These are phyloP conservation scores for Diorhabda sublineata DNA, from an alignment of 1,140 invertebrate genomes.

Conservation along the genomic window DNA sequence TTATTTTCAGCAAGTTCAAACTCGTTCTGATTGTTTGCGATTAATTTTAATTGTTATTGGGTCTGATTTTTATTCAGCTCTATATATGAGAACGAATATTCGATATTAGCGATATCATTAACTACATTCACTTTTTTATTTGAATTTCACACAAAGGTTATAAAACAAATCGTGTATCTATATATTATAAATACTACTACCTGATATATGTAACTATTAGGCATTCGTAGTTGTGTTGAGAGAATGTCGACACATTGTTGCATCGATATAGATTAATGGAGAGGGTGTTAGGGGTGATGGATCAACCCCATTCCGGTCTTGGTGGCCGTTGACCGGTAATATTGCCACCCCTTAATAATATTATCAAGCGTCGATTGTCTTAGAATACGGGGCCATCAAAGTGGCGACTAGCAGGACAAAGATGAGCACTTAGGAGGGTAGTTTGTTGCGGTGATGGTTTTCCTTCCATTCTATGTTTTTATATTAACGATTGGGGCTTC, in stretches of 20 bases:
- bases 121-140: too few species aligned
- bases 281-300: constrained; percentile 20
- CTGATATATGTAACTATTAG: neutral
- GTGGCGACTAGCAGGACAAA: constrained; percentile 27
- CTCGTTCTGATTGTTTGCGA: too few species aligned
- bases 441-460: constrained; percentile 33
- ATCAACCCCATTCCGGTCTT: constrained; percentile 26
- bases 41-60: too few species aligned
- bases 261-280: constrained; percentile 37
- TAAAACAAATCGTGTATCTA: too few species aligned
- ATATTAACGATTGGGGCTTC: constrained; percentile 33
- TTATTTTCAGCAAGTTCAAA: too few species aligned
- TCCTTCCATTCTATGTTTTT: constrained; percentile 37
- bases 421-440: constrained; percentile 32
- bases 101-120: too few species aligned
- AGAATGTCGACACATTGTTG: constrained; percentile 32
- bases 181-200: neutral
- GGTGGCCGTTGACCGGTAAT: constrained; percentile 31
- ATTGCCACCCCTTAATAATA: constrained; percentile 32
- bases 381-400: constrained; percentile 31
- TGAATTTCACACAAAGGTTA: too few species aligned
- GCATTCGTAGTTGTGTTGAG: neutral
- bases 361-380: constrained; percentile 34
- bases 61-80: too few species aligned
- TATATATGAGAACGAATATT: too few species aligned